A percentile compares a stretch with the other conserved stretches of the same genome.
phyloP scores from a whole-genome alignment of 2,888 invertebrate species.

The Smittia aterrima region DNA sequence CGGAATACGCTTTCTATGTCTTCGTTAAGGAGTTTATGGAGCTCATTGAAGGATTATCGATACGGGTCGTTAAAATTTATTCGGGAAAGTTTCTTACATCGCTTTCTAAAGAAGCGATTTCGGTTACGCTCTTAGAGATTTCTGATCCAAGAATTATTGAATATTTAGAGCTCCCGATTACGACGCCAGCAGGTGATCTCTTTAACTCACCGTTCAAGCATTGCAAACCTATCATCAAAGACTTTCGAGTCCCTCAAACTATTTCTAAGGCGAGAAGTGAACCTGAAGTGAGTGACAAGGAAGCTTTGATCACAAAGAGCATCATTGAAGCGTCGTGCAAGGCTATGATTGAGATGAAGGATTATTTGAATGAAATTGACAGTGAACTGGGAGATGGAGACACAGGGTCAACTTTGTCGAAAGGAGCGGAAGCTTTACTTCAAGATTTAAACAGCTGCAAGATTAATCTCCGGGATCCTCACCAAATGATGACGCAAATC shows the following conservation, averaged over 20 bases:
- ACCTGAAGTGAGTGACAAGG: neutral
- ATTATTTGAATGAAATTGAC: constrained; percentile 66
- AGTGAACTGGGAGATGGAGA: constrained; percentile 72
- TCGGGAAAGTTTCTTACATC: constrained; percentile 66
- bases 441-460: neutral
- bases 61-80: constrained; percentile 47
- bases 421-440: constrained; percentile 55
- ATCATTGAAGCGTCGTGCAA: constrained; percentile 46
- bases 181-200: neutral
- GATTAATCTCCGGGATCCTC: constrained; percentile 49
- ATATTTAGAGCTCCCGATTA: constrained; percentile 19
- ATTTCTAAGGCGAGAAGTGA: neutral
- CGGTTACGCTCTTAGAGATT: constrained; percentile 67
- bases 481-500: constrained; percentile 55
- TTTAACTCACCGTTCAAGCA: neutral
- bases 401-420: constrained; percentile 64
- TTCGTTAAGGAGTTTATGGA: constrained; percentile 42
- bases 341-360: constrained; percentile 61
- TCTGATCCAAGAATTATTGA: constrained; percentile 48
- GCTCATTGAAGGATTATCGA: constrained; percentile 43
- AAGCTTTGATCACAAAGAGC: neutral
- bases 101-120: constrained; percentile 74
- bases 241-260: constrained; percentile 4
- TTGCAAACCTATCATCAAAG: neutral
- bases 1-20: constrained; percentile 56